These are phyloP conservation scores for Bovichtus diacanthus DNA, from an alignment of 2,797 vertebrate species.

Conservation along the genomic window DNA sequence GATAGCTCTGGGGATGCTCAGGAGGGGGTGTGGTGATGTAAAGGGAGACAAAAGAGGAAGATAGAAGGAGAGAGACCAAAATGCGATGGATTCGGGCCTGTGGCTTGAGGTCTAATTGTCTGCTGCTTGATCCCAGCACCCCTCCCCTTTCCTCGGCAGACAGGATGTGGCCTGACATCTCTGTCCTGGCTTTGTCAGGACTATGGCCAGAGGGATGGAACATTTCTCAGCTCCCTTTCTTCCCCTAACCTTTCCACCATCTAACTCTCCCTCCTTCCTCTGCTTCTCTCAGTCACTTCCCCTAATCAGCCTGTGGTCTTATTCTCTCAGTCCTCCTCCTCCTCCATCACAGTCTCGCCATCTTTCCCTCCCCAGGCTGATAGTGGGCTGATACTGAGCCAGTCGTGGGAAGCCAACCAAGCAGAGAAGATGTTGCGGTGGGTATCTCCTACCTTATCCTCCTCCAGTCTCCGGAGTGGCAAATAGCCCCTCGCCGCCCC, in stretches of 20 bases:
- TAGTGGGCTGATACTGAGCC: conserved; percentile 72
- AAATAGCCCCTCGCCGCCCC: conserved; percentile 66
- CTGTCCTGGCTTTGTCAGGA: conserved; percentile 68
- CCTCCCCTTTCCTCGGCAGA: conserved; percentile 49
- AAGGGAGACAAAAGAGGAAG: conserved; percentile 63
- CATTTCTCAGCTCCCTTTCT: conserved; percentile 64
- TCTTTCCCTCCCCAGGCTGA: conserved; percentile 60
- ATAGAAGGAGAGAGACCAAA: conserved; percentile 61
- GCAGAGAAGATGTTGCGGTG: conserved; percentile 64
- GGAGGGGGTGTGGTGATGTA: conserved; percentile 20
- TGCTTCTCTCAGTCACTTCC: conserved; percentile 33
- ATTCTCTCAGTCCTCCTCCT: conserved; percentile 37
- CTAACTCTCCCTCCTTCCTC: conserved; percentile 40
- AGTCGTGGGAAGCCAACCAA: conserved; percentile 67
- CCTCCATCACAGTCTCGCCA: conserved; percentile 41
- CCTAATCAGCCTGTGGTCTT: conserved; percentile 53
- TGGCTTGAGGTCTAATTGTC: conserved; percentile 77
- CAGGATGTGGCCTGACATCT: conserved; percentile 78
- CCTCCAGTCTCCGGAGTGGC: conserved; percentile 69
- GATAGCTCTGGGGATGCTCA: conserved; percentile 72
- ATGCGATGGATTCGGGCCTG: conserved; percentile 52
- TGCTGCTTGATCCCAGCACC: conserved; percentile 46
- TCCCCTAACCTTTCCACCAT: conserved; percentile 60
- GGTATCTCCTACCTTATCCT: conserved; percentile 70
- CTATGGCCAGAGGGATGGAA: conserved; percentile 61